phyloP scores from a whole-genome alignment of 2,113 vertebrate species.

The Macrotis lagotis region DNA sequence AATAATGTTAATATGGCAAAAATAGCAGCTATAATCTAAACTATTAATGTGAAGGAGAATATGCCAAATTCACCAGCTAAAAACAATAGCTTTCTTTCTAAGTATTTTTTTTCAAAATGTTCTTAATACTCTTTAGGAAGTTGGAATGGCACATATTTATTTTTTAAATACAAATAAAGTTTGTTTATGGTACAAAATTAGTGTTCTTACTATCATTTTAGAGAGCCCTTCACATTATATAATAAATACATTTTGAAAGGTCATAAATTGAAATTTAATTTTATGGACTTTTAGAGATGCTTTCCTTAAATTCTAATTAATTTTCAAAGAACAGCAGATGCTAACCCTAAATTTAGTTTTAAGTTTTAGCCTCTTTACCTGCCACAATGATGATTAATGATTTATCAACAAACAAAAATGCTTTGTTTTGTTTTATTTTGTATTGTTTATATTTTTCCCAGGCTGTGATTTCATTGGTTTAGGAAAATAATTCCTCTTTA shows the following conservation, averaged over 20 bases:
- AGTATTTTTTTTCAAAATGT: background rate
- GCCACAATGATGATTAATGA: no score
- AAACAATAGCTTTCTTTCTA: background rate
- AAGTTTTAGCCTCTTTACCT: no score
- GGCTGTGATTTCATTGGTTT: no score
- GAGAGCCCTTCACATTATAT: background rate
- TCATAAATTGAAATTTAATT: background rate
- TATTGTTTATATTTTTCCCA: no score
- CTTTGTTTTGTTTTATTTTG: no score
- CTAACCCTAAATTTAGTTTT: background rate
- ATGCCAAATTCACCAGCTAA: no score
- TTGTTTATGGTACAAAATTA: no score
- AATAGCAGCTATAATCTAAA: background rate
- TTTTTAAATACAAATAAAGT: background rate
- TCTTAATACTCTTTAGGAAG: background rate
- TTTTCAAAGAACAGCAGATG: background rate
- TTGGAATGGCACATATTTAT: no score
- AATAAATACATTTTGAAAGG: background rate
- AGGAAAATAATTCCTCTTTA: background rate
- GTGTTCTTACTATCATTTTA: background rate
- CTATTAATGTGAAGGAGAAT: background rate
- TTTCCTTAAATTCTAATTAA: background rate
- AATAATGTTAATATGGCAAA: background rate
- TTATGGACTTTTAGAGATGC: background rate
- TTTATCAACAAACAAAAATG: no score